phyloP scores from a whole-genome alignment of 37 sponge, comb jelly and placozoan species.

The Geodia barretti region DNA sequence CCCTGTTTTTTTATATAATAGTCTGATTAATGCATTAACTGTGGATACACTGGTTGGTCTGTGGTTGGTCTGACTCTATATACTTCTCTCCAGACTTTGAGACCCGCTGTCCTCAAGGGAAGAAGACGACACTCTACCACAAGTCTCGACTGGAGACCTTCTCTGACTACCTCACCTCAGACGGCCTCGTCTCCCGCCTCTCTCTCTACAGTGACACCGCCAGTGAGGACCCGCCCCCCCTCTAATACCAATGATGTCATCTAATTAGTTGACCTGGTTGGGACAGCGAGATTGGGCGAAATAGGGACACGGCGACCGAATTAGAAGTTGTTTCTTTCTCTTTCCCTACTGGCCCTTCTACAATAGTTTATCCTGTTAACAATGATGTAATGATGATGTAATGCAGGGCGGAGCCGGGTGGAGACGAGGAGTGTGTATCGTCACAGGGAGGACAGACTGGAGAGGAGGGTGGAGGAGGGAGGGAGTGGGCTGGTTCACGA shows the following conservation, averaged over 20 bases:
- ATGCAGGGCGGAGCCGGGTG: conserved; percentile 56
- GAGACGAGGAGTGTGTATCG: conserved; percentile 68
- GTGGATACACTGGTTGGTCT: too few species aligned
- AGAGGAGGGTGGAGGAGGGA: conserved; percentile 40
- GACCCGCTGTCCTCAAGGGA: conserved; percentile 85
- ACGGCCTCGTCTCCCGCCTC: conserved; percentile 86
- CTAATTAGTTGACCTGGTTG: too few species aligned
- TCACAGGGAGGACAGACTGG: conserved; percentile 78
- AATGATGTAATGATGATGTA: background rate
- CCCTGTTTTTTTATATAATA: background rate
- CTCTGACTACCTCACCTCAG: conserved; percentile 89
- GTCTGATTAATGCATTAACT: background rate
- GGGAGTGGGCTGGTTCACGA: conserved; percentile 64
- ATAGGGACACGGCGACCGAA: too few species aligned
- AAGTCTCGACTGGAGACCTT: conserved; percentile 89
- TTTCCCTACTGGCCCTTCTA: background rate
- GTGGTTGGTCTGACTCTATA: background rate
- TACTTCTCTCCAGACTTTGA: conserved; percentile 68
- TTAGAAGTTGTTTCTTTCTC: too few species aligned
- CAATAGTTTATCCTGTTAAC: background rate
- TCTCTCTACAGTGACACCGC: conserved; percentile 74
- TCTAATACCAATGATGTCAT: too few species aligned
- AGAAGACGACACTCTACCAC: conserved; percentile 87
- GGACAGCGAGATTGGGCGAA: too few species aligned
- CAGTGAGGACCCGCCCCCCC: conserved; percentile 54